Conservation (phyloP, 2,888 invertebrate genomes). For the Blastobasis adustella region DNA sequence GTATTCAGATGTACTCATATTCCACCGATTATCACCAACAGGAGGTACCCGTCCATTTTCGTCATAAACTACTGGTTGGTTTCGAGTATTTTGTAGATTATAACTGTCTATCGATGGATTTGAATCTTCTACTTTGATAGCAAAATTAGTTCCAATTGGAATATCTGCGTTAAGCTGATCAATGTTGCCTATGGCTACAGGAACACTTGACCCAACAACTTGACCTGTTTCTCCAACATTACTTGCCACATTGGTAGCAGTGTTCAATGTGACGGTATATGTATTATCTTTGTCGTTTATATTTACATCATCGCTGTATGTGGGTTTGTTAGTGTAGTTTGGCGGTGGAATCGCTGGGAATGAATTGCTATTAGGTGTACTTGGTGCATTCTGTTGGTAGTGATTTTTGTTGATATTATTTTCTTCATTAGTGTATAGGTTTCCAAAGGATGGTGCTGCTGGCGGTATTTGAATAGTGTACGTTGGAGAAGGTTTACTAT, state of each 20-base stretch:
- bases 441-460: slow-evolving; percentile 25
- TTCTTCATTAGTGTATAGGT: slow-evolving; percentile 24
- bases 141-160: slow-evolving; percentile 67
- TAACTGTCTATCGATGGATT: slow-evolving; percentile 24
- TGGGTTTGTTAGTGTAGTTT: slow-evolving; percentile 38
- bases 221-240: slow-evolving; percentile 38
- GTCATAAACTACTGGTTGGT: slow-evolving; percentile 31
- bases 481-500: slow-evolving; percentile 49
- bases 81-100: slow-evolving; percentile 37
- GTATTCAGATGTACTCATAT: slow-evolving; percentile 34
- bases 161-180: slow-evolving; percentile 56
- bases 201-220: slow-evolving; percentile 52
- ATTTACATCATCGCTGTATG: slow-evolving; percentile 25
- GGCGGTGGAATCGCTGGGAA: slow-evolving; percentile 29
- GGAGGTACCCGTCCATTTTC: slow-evolving; percentile 27
- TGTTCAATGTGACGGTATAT: slow-evolving; percentile 55
- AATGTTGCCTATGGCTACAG: slow-evolving; percentile 47
- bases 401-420: slow-evolving; percentile 19
- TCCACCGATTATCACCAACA: slow-evolving; percentile 57
- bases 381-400: slow-evolving; percentile 12
- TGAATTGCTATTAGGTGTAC: slow-evolving; percentile 23
- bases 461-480: slow-evolving; percentile 60
- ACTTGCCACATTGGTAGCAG: slow-evolving; percentile 52
- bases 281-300: slow-evolving; percentile 38
- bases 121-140: slow-evolving; percentile 63